Evolutionary conservation across 2,113 vertebrate species (phyloP), one percentile per base, ranked within the genome.

Genomic region (Charadrius vociferus): DNA sequence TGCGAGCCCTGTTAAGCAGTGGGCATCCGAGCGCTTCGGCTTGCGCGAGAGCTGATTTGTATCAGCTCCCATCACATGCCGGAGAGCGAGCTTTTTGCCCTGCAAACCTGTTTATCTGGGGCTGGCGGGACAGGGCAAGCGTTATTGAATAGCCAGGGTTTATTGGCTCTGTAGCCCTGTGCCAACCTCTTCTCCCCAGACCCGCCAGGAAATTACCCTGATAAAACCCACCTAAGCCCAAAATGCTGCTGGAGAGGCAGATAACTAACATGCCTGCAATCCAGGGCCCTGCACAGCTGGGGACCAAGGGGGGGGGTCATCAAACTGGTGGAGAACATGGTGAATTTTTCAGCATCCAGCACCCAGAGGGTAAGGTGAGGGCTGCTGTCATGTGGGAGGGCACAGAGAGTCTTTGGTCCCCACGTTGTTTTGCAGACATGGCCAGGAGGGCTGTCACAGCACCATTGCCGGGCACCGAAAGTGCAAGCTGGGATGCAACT

Each of bases 11-110:
- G 50, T 70, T 70, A 86, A 90, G 55, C 79, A 37, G 21, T 0
- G 0, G 65, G 80, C 29, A 62, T 66, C 47, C 59, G 63, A 88
- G 67, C 0, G 1, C 77, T 70, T 62, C 0, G 0, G n/a, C 17
- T 36, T 20, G 11, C 49, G 49, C 2, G 0, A 68, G 49, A 56
- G 19, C 29, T 17, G 79, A 50, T 90, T 77, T 66, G 1, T 66
- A 36, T 56, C 87, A 37, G 58, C 32, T 91, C 59, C 81, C 22
- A 24, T n/a, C 5, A 0, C 18, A 7, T 2, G 29, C 34, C 1
- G 2, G 41, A 66, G 41, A 58, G 10, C 0, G 0, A 75, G 32
- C 4, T 1, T 17, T 53, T 77, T 10, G 3, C 29, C 14, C 74
- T 7, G 7, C 5, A 3, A 55, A 45, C 16, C 17, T 0, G 1